phyloP scores from a whole-genome alignment of 2,113 vertebrate genomes.

The Zeus faber region DNA sequence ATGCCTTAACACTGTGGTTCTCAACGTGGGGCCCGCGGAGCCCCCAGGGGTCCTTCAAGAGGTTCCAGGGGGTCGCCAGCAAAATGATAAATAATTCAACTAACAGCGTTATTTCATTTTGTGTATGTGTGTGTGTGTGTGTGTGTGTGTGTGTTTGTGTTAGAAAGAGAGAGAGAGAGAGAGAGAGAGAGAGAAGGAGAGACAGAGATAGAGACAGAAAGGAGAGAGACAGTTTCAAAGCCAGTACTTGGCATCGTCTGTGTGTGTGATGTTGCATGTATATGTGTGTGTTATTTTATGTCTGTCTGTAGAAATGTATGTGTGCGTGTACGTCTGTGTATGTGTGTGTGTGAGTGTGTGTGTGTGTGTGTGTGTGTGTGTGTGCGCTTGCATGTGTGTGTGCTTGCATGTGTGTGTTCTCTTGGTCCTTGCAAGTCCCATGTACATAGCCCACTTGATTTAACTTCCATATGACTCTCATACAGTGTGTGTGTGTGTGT shows the following conservation, averaged over 20 bases:
- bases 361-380: slow-evolving; percentile 14
- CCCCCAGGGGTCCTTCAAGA: no score
- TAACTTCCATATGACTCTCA: slow-evolving; percentile 46
- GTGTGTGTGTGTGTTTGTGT: background rate
- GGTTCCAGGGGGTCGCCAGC: no score
- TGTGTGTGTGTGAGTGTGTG: slow-evolving; percentile 5
- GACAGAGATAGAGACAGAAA: background rate
- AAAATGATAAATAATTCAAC: no score
- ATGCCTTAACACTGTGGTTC: no score
- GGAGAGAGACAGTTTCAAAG: background rate
- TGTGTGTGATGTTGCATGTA: no score
- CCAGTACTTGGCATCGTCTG: no score
- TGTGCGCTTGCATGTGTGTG: background rate
- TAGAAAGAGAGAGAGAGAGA: background rate
- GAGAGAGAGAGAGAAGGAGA: background rate
- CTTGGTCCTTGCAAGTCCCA: slow-evolving; percentile 18
- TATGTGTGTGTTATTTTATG: background rate
- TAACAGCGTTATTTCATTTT: background rate
- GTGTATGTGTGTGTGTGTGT: background rate
- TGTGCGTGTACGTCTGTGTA: slow-evolving; percentile 4
- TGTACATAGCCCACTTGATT: slow-evolving; percentile 32
- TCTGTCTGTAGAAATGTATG: slow-evolving; percentile 2
- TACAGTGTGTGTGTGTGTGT: slow-evolving; percentile 11
- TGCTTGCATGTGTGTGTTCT: background rate
- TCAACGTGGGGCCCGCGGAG: no score